Conservation (phyloP, 2,797 vertebrate species). For the Decapterus maruadsi region DNA sequence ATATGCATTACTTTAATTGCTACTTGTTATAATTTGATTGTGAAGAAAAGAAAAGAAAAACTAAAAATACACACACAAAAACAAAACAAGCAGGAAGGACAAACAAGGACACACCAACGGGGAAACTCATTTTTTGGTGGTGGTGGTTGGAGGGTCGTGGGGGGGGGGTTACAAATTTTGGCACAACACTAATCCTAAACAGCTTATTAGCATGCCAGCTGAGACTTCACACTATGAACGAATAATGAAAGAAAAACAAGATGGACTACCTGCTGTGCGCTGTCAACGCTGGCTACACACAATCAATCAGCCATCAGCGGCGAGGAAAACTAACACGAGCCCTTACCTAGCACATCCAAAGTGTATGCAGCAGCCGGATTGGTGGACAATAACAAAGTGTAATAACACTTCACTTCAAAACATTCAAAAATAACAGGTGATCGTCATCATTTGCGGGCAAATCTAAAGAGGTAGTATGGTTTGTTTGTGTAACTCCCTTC, state of each 20-base stretch:
- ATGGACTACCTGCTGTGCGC: conserved; percentile 70
- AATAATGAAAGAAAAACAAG: conserved; percentile 72
- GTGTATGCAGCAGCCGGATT: conserved; percentile 23
- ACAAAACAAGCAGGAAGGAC: conserved; percentile 20
- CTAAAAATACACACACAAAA: neutral
- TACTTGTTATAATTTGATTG: neutral
- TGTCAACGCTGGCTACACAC: conserved; percentile 64
- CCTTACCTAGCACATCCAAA: conserved; percentile 18
- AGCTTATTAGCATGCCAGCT: conserved; percentile 69
- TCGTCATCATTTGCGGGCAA: conserved; percentile 25
- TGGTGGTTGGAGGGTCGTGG: too few relatives aligned
- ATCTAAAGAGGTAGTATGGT: conserved; percentile 12
- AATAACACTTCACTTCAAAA: conserved; percentile 8
- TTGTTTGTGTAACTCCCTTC: conserved; percentile 34
- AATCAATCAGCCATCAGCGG: conserved; percentile 72
- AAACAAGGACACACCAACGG: conserved; percentile 40
- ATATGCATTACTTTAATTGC: neutral
- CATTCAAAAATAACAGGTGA: conserved; percentile 17
- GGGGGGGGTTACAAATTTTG: conserved; percentile 33
- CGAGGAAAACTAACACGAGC: conserved; percentile 33
- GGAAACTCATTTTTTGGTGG: conserved; percentile 25
- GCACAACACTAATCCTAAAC: conserved; percentile 45
- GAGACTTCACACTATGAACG: conserved; percentile 56
- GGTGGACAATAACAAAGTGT: conserved; percentile 17
- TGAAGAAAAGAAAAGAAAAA: neutral